Evolutionary conservation across 2,888 invertebrate genomes (phyloP), one percentile per base, ranked within the genome.

Genomic region (Marasmarcha lunaedactyla): DNA sequence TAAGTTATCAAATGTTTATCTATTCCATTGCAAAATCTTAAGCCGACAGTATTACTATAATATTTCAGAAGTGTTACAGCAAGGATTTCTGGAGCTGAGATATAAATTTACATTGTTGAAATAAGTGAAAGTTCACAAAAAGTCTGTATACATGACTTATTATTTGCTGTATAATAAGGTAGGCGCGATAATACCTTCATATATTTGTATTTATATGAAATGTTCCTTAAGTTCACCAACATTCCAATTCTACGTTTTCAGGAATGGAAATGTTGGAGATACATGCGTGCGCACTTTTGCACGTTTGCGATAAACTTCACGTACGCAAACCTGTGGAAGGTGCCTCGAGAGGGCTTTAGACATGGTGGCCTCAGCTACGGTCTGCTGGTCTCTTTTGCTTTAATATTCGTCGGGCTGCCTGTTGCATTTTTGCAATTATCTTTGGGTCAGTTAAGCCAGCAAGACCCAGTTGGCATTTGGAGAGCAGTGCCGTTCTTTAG

Each of bases 401-500:
- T 84, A 44, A 44, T 85, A 4, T 44, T 72, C 2, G 65, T 88
- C 12, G 88, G 87, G 1, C 59, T 88, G 26, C 89, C 89, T 0
- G 59, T 86, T n/a, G 69, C 85, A 1, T 76, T 88, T 48, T 67
- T 89, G 39, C 88, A 89, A 60, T 71, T 89, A 13, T 86, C 88
- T 0, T 64, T 88, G 1, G 89, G 89, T 4, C 88, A 89, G 58
- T 73, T 89, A 41, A 87, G 88, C 41, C 88, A 88, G 57, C 88
- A 88, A 52, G 89, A 89, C 15, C 84, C 87, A 13, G 86, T 87
- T 3, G 88, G 88, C 36, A 72, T 87, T 13, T 89, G 88, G 88
- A 77, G 86, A 46, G 88, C 88, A 1, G 87, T 89, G 30, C 89
- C 89, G 1, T 84, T 89, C 52, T 87, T 89, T 55, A 86, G 76